Base-by-base conservation (phyloP, 2,888 invertebrate genomes). In the Acleris holmiana region DNA sequence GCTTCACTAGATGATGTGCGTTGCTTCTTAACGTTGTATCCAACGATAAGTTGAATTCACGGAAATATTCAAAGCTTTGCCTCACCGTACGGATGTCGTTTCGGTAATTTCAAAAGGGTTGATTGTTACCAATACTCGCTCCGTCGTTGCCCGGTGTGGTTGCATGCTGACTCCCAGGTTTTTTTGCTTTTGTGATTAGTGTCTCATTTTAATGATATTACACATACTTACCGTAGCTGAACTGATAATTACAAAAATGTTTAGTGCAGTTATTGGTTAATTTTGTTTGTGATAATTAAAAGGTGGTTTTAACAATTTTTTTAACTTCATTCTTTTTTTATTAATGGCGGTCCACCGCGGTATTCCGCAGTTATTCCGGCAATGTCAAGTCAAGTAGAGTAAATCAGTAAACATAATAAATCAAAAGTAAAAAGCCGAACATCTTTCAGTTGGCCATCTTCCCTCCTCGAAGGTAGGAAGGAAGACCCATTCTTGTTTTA, bases 51-150 rank as follows among this genome's bases (percentile, higher is more conserved):
- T 35, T 35, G 35, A 35, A 35, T 1, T 35, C 4, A 13, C 44
- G 7, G 17, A 15, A 17, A n/a, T 44, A 17, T 51, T 46, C 13
- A 53, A 53, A 64, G 70, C 70, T 76, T 83, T 86, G 86, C 79
- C 80, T 84, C 77, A 68, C 65, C 80, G 81, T 73, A 75, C 82
- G 82, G 75, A 60, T 73, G 76, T 85, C 82, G 82, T 81, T 80
- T 82, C 83, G 83, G 83, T 86, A 78, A 82, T 89, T 93, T 92
- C 93, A 91, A 93, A 93, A 93, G 93, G 93, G 93, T 93, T 93
- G 93, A 93, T 93, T 88, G 82, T 85, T 85, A 83, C 83, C 83
- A 79, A 84, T 78, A 79, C 77, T 80, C 80, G 85, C 80, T 82
- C 80, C 81, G 80, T 82, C 77, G 76, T 77, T 75, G 71, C 74